Evolutionary conservation across 1,140 invertebrate species (phyloP), one percentile per base, ranked within the genome.

Genomic region (Cyclina sinensis): DNA sequence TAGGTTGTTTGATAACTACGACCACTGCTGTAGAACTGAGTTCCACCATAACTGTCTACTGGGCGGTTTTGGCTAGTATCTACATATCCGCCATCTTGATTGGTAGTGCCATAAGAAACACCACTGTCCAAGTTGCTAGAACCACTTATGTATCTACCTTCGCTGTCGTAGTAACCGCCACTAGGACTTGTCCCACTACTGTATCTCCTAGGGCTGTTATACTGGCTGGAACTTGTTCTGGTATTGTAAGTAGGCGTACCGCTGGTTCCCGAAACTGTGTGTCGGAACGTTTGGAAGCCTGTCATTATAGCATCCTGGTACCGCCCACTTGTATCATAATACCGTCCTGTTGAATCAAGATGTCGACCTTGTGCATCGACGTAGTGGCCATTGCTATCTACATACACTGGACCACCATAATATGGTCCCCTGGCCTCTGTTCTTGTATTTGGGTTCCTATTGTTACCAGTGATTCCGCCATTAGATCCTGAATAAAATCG

Each of bases 321-420:
- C 3, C 84, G 68, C 12, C 84, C 84, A 62, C 84, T 86, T 39
- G 62, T 48, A 59, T 86, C 84, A 46, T 78, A 86, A 65, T 86
- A 86, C 5, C 70, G 43, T 18, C 83, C 83, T 0, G 83, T 86
- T 12, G 83, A 86, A 76, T 86, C 83, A 14, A 86, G 48, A 48
- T 62, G 73, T 3, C 84, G 84, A 3, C 70, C 84, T 14, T 78
- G 48, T n/a, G 70, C 84, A 30, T 86, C 84, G 16, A 86, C 57
- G 32, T 86, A 86, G 51, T 86, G 84, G 16, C 84, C 84, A 37
- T 78, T 78, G 27, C 32, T 86, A 35, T 86, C 84, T 16, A 59
- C 37, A 59, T 84, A 84, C n/a, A 30, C 24, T 37, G 1, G 70
- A 11, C 84, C 84, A 32, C 57, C 37, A 43, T 86, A 86, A 62